These are phyloP conservation scores for Adelphocoris suturalis DNA, from an alignment of 2,888 invertebrate species.

Conservation along the genomic window DNA sequence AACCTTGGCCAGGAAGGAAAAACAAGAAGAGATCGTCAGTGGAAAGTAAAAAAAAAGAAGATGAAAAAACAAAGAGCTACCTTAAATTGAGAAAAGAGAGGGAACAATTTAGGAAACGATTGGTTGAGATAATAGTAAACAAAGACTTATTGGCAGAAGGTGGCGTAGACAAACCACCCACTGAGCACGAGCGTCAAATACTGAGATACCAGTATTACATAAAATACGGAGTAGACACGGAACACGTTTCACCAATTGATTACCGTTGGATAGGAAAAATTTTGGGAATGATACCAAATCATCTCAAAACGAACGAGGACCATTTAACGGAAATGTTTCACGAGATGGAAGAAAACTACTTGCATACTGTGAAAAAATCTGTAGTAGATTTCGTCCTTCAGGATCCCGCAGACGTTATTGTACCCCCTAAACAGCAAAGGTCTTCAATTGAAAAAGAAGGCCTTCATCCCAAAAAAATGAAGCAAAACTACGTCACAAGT, in stretches of 20 bases:
- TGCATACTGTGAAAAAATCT: conserved; percentile 93
- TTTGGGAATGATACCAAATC: conserved; percentile 83
- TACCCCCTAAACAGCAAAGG: conserved; percentile 64
- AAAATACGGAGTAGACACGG: conserved; percentile 93
- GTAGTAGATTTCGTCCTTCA: conserved; percentile 94
- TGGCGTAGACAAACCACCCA: conserved; percentile 80
- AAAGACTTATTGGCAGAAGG: conserved; percentile 78
- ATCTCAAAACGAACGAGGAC: conserved; percentile 80
- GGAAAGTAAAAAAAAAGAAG: conserved; percentile 46
- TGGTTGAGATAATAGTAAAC: conserved; percentile 85
- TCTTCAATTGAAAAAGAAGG: conserved; percentile 53
- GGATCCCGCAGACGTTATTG: conserved; percentile 82
- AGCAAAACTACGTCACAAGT: conserved; percentile 67
- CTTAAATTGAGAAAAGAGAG: conserved; percentile 86
- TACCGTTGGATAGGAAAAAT: conserved; percentile 86
- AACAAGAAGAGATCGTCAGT: conserved; percentile 15
- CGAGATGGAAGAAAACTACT: conserved; percentile 81
- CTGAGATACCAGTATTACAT: conserved; percentile 94
- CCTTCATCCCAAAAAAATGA: conserved; percentile 60
- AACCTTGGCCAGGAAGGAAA: conserved; percentile 64
- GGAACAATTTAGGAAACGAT: conserved; percentile 89
- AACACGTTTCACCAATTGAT: conserved; percentile 92
- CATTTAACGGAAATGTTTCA: conserved; percentile 72
- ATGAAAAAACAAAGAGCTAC: conserved; percentile 78
- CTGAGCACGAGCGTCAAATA: conserved; percentile 84